phyloP scores from a whole-genome alignment of 2,888 invertebrate species.

The Euphydryas editha region DNA sequence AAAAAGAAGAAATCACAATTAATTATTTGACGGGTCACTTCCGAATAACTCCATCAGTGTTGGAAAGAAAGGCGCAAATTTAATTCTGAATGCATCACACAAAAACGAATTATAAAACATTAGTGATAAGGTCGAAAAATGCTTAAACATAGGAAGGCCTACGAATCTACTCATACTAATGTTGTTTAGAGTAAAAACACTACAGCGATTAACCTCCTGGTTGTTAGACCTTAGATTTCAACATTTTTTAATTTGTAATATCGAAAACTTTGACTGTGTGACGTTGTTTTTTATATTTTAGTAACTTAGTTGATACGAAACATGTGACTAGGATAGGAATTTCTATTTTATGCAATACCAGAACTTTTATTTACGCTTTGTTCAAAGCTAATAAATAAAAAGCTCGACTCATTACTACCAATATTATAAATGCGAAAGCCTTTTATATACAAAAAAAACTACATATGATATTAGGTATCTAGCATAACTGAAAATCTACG shows the following conservation, averaged over 20 bases:
- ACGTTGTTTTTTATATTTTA: no score
- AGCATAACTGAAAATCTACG: no score
- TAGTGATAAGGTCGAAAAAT: not conserved
- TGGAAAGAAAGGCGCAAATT: constrained; percentile 12
- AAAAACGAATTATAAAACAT: not conserved
- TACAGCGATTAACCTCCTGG: not conserved
- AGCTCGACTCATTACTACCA: no score
- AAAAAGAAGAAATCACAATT: not conserved
- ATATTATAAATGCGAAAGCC: no score
- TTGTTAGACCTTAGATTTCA: not conserved
- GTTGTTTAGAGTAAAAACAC: not conserved
- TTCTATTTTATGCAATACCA: no score
- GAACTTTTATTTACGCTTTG: no score
- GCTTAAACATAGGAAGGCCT: not conserved
- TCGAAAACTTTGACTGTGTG: no score
- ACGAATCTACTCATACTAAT: not conserved
- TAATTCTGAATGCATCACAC: not conserved
- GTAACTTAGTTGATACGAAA: no score
- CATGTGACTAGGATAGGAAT: no score
- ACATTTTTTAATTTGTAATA: not conserved
- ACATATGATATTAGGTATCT: no score
- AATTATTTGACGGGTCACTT: constrained; percentile 9
- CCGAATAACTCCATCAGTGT: constrained; percentile 9
- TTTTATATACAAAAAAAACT: no score
- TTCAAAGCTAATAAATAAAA: no score